phyloP scores from a whole-genome alignment of 2,113 vertebrate species.

The Erythrolamprus reginae region DNA sequence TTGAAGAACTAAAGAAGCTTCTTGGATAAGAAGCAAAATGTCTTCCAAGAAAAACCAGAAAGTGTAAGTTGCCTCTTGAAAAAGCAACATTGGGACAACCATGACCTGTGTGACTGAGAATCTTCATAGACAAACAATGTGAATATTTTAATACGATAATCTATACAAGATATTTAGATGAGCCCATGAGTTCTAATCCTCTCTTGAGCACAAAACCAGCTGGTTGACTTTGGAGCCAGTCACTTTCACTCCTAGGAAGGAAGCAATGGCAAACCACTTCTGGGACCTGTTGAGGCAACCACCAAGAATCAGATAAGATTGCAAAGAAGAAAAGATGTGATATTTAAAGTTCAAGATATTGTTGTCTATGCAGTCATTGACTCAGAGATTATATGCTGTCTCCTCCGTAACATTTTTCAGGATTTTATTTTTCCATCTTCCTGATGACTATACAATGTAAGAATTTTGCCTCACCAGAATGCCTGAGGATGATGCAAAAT shows the following conservation, averaged over 20 bases:
- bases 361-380: neutral
- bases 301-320: neutral
- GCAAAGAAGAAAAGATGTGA: neutral
- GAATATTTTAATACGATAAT: too few species aligned
- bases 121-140: neutral
- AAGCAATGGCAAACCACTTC: neutral
- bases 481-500: too few species aligned
- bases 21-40: too few species aligned
- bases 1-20: too few species aligned
- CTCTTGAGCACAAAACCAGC: neutral
- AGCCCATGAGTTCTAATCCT: neutral
- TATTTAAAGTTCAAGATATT: neutral
- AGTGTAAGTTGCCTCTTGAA: too few species aligned
- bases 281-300: neutral
- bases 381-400: neutral
- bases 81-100: too few species aligned
- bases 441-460: too few species aligned
- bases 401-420: neutral
- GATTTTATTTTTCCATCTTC: constrained; percentile 8
- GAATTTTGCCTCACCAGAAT: too few species aligned
- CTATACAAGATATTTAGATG: too few species aligned
- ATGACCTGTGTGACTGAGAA: too few species aligned
- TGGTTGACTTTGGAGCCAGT: neutral
- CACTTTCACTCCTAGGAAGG: neutral
- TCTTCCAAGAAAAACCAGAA: too few species aligned